Evolutionary conservation across 1,140 invertebrate species (phyloP).

Genomic region (Drosophila chauvacae): DNA sequence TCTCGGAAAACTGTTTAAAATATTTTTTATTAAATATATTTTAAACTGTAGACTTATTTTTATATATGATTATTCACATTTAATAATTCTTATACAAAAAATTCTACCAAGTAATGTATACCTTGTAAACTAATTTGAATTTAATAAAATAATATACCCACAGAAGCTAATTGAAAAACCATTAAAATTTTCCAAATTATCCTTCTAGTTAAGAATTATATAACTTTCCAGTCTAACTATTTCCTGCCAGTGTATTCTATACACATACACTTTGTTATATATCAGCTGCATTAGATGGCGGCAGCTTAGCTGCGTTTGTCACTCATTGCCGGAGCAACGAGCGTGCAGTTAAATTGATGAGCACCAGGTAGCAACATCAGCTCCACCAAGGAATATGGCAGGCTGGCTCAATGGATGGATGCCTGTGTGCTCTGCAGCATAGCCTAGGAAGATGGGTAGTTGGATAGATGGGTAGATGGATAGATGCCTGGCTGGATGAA

Average conservation of each 20-base stretch:
- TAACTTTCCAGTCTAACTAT: rapidly evolving
- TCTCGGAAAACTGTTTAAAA: too few relatives aligned
- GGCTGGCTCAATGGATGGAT: conserved; percentile 9
- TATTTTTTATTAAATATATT: background rate
- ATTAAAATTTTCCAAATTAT: background rate
- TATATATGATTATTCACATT: too few relatives aligned
- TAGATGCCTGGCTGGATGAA: conserved; percentile 47
- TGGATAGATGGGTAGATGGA: conserved; percentile 18
- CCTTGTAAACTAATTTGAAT: background rate
- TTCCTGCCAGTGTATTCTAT: conserved; percentile 31
- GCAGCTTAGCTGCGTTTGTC: conserved; percentile 66
- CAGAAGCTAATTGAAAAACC: too few relatives aligned
- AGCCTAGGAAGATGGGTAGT: background rate
- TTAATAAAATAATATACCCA: too few relatives aligned
- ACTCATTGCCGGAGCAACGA: conserved; percentile 55
- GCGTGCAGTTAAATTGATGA: conserved; percentile 81
- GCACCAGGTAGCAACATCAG: conserved; percentile 60
- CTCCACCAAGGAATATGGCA: conserved; percentile 27
- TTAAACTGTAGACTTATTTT: too few relatives aligned
- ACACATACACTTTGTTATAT: conserved; percentile 41
- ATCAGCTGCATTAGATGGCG: conserved; percentile 71
- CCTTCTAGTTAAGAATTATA: background rate
- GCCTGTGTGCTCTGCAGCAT: conserved; percentile 3
- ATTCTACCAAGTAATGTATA: too few relatives aligned
- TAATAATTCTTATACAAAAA: too few relatives aligned